phyloP scores from a whole-genome alignment of 1,140 invertebrate genomes.

The Neuroterus valhalla region DNA sequence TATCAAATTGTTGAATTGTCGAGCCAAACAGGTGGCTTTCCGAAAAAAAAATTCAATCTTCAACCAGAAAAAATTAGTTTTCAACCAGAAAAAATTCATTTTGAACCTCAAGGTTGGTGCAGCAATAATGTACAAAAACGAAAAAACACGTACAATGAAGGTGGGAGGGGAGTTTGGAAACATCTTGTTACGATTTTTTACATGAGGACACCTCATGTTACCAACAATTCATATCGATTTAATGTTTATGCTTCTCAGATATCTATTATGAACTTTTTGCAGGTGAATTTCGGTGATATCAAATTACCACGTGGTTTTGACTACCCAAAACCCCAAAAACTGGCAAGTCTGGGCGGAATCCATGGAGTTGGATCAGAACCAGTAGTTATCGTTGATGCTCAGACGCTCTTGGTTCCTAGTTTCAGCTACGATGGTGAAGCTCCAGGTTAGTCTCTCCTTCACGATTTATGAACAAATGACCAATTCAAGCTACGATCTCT shows the following conservation, averaged over 20 bases:
- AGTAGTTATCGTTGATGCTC: conserved; percentile 91
- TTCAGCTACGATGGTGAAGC: conserved; percentile 93
- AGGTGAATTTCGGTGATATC: conserved; percentile 95
- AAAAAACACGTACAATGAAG: no score
- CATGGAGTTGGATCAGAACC: conserved; percentile 90
- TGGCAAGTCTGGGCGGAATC: conserved; percentile 84
- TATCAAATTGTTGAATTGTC: no score
- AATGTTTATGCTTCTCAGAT: no score
- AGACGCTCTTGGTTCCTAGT: conserved; percentile 90
- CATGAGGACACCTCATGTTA: neutral
- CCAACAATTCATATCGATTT: no score
- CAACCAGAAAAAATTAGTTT: no score
- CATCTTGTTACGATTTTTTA: neutral
- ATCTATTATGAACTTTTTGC: conserved; percentile 29
- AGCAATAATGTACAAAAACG: no score
- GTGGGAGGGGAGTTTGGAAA: no score
- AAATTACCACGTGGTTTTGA: conserved; percentile 86
- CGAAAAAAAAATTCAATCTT: no score
- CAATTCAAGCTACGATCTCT: neutral
- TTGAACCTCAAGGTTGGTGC: no score
- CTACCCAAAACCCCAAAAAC: conserved; percentile 88
- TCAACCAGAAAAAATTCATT: no score
- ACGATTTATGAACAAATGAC: conserved; percentile 6
- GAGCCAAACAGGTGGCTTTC: no score
- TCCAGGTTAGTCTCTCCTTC: conserved; percentile 79